These are phyloP conservation scores for Falcaria lacertinaria DNA, from an alignment of 2,888 invertebrate species.

Conservation along the genomic window DNA sequence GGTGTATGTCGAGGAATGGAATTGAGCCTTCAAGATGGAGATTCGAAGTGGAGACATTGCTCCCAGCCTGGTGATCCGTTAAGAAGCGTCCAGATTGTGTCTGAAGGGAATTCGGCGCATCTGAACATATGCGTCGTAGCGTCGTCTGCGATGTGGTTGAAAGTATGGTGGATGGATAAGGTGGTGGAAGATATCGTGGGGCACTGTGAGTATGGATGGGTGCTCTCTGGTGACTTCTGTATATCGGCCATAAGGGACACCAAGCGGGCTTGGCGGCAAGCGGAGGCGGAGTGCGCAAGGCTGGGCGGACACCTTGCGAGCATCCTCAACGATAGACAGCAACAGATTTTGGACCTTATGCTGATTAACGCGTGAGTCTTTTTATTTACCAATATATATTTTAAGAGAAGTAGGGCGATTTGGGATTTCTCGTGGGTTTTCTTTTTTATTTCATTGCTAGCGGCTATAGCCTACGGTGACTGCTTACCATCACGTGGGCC, in stretches of 20 bases:
- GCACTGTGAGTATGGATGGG: conserved; percentile 86
- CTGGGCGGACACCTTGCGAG: conserved; percentile 85
- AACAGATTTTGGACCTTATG: conserved; percentile 81
- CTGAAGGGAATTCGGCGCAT: conserved; percentile 77
- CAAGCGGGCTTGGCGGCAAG: conserved; percentile 82
- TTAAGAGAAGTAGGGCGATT: no score
- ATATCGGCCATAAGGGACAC: conserved; percentile 80
- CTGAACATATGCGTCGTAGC: conserved; percentile 65
- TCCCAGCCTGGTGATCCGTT: conserved; percentile 78
- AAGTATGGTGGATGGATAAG: conserved; percentile 82
- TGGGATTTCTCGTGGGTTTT: no score
- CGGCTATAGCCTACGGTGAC: no score
- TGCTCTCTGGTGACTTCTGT: conserved; percentile 83
- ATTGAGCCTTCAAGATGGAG: conserved; percentile 78
- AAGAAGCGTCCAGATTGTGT: conserved; percentile 80
- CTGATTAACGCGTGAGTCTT: conserved; percentile 81
- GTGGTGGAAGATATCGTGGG: conserved; percentile 81
- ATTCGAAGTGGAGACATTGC: conserved; percentile 80
- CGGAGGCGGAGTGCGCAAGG: conserved; percentile 82
- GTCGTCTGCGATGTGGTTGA: conserved; percentile 74
- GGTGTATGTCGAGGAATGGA: conserved; percentile 78
- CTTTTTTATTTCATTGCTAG: no score
- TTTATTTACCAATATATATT: no score
- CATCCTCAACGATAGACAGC: conserved; percentile 82
- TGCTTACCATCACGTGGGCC: no score